Conservation (phyloP, 2,797 vertebrate genomes). For the Podarcis lilfordi region DNA sequence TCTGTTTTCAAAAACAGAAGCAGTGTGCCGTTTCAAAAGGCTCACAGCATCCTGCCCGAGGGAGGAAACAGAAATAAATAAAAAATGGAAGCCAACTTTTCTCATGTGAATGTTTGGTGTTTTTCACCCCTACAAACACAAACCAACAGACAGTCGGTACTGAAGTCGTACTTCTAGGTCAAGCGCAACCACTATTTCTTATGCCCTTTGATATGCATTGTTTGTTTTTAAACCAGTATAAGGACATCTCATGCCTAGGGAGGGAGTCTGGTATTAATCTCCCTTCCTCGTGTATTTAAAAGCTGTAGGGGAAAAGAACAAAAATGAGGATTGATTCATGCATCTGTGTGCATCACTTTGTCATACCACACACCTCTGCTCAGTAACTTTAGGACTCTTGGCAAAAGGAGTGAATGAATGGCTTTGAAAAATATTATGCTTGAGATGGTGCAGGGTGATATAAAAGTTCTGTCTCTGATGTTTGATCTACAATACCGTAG, state of each 20-base stretch:
- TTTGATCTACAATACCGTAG: background rate
- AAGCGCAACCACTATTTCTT: background rate
- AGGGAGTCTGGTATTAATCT: background rate
- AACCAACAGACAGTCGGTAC: background rate
- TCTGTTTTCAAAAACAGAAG: background rate
- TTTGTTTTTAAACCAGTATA: background rate
- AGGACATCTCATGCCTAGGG: background rate
- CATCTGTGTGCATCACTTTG: background rate
- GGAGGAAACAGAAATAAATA: background rate
- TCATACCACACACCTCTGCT: background rate
- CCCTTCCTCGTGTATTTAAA: background rate
- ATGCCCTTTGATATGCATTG: background rate
- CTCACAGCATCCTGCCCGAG: conserved; percentile 14
- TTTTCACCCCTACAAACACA: too few relatives aligned
- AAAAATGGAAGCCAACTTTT: background rate
- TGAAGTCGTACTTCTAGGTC: background rate
- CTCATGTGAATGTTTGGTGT: background rate
- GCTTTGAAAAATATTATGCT: background rate
- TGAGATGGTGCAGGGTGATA: background rate
- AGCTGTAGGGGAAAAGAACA: background rate
- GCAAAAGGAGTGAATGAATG: background rate
- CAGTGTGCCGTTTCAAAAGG: conserved; percentile 8
- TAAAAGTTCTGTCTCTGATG: background rate
- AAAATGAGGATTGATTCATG: background rate
- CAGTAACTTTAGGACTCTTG: background rate